Evolutionary conservation across 2,797 vertebrate genomes (phyloP), one percentile per base, ranked within the genome.

Genomic region (Sandelia bainsii): DNA sequence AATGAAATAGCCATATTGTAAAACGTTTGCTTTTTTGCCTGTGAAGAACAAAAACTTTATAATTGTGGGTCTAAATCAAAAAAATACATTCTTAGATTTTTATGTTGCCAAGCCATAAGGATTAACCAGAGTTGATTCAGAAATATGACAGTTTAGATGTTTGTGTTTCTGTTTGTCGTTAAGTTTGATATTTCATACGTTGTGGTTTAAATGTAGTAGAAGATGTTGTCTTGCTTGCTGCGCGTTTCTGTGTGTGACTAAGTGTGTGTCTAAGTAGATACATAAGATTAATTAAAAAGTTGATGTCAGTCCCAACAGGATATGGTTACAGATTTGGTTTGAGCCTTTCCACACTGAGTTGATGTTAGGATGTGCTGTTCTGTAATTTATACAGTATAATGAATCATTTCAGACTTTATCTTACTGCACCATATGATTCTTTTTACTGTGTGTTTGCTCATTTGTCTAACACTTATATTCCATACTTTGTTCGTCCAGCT

Each of bases 1-100:
- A 79, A 77, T 29, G 20, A 77, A 22, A 27, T 0, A 81, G 82
- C 79, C 45, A 82, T 87, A 75, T 62, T 74, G 57, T 77, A 60
- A 76, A 72, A 59, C n/a, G 0, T 62, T 0, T 1, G 8, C 56
- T 68, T 76, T 32, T 80, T 77, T 72, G 61, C 74, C 29, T 37
- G 45, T 48, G 60, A 69, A 81, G 61, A 81, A 75, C 62, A 50
- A 27, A 5, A 19, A 52, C 27, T 67, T 79, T 54, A 64, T 56
- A 54, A 68, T 57, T 19, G 46, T 19, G 5, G 7, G 20, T 62
- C 19, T 42, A 42, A 65, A 62, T 3, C 60, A 8, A 66, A 48
- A 1, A 48, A 50, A 19, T 0, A 32, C 13, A 6, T 46, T 13
- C 32, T 3, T 32, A 8, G 5, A 44, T 51, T 65, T 53, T 12